phyloP scores from a whole-genome alignment of 2,797 vertebrate species.

The Perodicticus potto region DNA sequence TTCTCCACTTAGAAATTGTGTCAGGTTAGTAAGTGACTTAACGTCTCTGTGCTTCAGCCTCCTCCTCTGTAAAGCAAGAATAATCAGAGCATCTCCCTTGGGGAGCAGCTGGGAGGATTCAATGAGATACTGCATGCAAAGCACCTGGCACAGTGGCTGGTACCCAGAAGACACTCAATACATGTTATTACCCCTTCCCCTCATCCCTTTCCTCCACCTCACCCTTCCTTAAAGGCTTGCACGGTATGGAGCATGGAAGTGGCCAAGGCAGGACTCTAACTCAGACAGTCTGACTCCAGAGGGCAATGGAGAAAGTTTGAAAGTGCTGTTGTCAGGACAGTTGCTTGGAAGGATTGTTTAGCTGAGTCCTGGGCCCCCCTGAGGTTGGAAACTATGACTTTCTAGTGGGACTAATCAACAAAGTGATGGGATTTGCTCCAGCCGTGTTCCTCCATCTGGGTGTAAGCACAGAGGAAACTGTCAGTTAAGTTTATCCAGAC shows the following conservation, averaged over 20 bases:
- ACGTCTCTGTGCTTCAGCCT: constrained; percentile 15
- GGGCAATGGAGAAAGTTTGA: constrained; percentile 69
- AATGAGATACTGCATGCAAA: constrained; percentile 44
- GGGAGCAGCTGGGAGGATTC: background rate
- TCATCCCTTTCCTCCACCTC: constrained; percentile 50
- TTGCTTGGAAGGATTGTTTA: constrained; percentile 70
- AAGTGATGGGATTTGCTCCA: constrained; percentile 73
- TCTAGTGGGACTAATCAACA: constrained; percentile 70
- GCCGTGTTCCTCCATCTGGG: constrained; percentile 67
- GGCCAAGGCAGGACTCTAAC: constrained; percentile 50
- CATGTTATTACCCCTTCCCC: background rate
- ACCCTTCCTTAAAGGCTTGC: constrained; percentile 62
- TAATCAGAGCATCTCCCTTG: background rate
- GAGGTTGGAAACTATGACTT: constrained; percentile 76
- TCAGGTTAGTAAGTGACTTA: background rate
- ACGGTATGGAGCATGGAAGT: constrained; percentile 29
- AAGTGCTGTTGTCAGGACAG: constrained; percentile 55
- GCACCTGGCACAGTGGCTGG: background rate
- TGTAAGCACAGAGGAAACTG: constrained; percentile 66
- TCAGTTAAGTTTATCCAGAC: constrained; percentile 69
- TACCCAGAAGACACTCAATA: background rate
- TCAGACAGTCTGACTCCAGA: constrained; percentile 68
- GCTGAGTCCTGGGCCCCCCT: constrained; percentile 37
- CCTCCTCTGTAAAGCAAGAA: constrained; percentile 37
- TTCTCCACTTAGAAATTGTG: constrained; percentile 31